phyloP scores from a whole-genome alignment of 30 jellyfish, hydroid and myxozoan genomes.

The Chrysaora quinquecirrha region DNA sequence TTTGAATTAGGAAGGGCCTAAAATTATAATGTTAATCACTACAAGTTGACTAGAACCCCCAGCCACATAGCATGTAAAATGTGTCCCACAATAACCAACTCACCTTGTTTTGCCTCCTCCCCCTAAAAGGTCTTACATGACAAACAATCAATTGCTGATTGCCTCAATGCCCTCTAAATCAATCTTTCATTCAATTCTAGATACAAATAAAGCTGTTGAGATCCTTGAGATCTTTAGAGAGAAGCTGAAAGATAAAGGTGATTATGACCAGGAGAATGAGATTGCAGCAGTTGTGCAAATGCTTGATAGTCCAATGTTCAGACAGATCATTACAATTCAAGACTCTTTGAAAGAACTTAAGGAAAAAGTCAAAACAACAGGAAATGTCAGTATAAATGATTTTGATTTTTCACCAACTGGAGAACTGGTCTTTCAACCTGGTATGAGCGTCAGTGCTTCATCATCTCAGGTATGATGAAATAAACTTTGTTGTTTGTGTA shows the following conservation, averaged over 20 bases:
- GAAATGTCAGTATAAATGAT: slow-evolving; percentile 59
- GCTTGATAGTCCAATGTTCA: slow-evolving; percentile 90
- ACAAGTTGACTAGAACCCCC: too few species aligned
- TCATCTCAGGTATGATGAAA: slow-evolving; percentile 69
- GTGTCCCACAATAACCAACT: too few species aligned
- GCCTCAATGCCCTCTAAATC: too few species aligned
- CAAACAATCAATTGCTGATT: too few species aligned
- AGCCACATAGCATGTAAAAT: too few species aligned
- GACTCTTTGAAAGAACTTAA: slow-evolving; percentile 84
- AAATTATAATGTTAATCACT: too few species aligned
- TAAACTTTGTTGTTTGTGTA: too few species aligned
- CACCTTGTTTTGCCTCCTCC: too few species aligned
- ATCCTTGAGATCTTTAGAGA: slow-evolving; percentile 86
- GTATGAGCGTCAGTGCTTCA: slow-evolving; percentile 53
- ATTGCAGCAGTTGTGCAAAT: slow-evolving; percentile 86
- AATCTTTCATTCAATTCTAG: too few species aligned
- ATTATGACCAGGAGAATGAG: slow-evolving; percentile 86
- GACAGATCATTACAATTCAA: slow-evolving; percentile 82
- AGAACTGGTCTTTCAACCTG: slow-evolving; percentile 77
- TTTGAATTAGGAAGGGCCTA: too few species aligned
- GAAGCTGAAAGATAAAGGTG: slow-evolving; percentile 81
- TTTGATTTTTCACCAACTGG: slow-evolving; percentile 92
- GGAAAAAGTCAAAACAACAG: slow-evolving; percentile 36
- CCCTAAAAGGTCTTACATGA: too few species aligned
- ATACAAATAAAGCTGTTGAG: slow-evolving; percentile 80